phyloP scores from a whole-genome alignment of 2,888 invertebrate genomes.

The Sesia bembeciformis region DNA sequence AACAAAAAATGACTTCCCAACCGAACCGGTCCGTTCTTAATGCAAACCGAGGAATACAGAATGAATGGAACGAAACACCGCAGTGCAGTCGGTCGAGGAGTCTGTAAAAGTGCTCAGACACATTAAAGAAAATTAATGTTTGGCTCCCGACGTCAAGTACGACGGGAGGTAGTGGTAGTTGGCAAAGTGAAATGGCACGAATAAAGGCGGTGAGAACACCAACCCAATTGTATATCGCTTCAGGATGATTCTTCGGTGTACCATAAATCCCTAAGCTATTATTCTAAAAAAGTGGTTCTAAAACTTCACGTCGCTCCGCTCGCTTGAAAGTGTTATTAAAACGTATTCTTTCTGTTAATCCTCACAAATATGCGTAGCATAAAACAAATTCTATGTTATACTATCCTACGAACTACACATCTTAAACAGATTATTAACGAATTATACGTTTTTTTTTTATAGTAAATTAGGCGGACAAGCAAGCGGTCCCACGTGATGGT shows the following conservation, averaged over 20 bases:
- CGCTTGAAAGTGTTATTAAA: too few species aligned
- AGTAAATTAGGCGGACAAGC: too few species aligned
- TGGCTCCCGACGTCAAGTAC: conserved; percentile 64
- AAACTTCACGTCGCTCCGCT: too few species aligned
- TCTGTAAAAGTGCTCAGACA: conserved; percentile 69
- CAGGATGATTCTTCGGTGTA: conserved; percentile 5
- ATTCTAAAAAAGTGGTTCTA: too few species aligned
- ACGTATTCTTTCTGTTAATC: too few species aligned
- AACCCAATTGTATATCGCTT: conserved; percentile 57
- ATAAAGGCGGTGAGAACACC: conserved; percentile 47
- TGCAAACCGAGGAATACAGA: conserved; percentile 54
- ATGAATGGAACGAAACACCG: conserved; percentile 70
- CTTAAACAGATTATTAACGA: too few species aligned
- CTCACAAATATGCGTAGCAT: too few species aligned
- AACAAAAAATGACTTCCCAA: conserved; percentile 48
- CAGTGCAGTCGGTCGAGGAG: conserved; percentile 60
- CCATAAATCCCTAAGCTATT: too few species aligned
- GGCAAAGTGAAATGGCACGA: conserved; percentile 67
- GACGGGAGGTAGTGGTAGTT: conserved; percentile 50
- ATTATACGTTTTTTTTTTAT: too few species aligned
- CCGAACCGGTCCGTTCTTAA: conserved; percentile 57
- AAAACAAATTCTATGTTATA: too few species aligned
- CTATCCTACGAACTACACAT: too few species aligned
- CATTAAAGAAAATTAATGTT: conserved; percentile 75
- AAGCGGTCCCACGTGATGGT: too few species aligned